Evolutionary conservation across 2,888 invertebrate species (phyloP), one percentile per base, ranked within the genome.

Genomic region (Elysia crispata): DNA sequence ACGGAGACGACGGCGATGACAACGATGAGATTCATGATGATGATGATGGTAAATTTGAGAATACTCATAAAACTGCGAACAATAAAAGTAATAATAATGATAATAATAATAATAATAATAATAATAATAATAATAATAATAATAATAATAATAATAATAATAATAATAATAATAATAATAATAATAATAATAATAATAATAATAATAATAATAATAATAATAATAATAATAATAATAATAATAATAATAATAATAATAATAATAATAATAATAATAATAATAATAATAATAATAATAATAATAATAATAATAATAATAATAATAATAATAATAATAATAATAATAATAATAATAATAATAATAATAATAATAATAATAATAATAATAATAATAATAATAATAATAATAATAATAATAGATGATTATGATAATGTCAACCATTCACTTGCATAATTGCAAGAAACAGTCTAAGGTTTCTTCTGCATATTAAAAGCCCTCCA

Each of bases 101-200:
- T 70, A 69, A 67, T 70, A 69, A 76, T 69, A 41, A 57, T 76
- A 70, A 67, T 80, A 57, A 76, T 69, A 70, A 76, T 80, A 70
- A 75, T 79, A 33, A 66, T 79, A 74, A 75, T 74, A 67, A 75
- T 74, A 67, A 79, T 66, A 67, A 75, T 74, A 74, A 49, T 74
- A 74, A 66, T 74, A 74, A 75, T 64, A 67, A 31, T 28, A 30
- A 18, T 60, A 60, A 57, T 60, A 30, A 57, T 60, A 60, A 41
- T 41, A 41, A 41, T 41, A 41, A 41, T 41, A 41, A 41, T 41
- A 41, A 41, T 41, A 41, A 6, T 70, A 41, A 70, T 70, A 41
- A 70, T 70, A 41, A 70, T 70, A 41, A 70, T 70, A 41, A 70
- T 70, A 23, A 70, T 70, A 41, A 49, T 70, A 41, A 49, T 70